Base-by-base conservation (phyloP, 2,113 vertebrate genomes). In the Siphamia tubifer region DNA sequence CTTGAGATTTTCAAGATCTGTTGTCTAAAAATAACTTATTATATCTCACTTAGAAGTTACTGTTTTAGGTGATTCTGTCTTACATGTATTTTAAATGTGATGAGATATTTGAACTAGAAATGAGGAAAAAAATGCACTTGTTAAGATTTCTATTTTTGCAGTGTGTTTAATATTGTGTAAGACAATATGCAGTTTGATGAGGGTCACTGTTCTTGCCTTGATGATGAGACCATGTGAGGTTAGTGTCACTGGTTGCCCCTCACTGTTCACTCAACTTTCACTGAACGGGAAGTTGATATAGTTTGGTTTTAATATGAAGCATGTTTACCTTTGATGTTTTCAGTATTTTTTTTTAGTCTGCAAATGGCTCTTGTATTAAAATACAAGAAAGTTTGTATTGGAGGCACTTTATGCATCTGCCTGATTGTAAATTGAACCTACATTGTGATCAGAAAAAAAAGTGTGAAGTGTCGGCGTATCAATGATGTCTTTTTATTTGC, bases 201-300 rank as follows among this genome's bases (percentile, higher is more conserved):
- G 10, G 48, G 31, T 20, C 39, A 27, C 36, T 52, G 20, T 55
- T 78, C 43, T 55, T 28, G 49, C 30, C 47, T 58, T 49, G 28
- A 13, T 30, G 6, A 43, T 15, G 11, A 32, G 8, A 24, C 31
- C 60, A 20, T 61, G 56, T 43, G 52, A 31, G 11, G 19, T 48
- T 53, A 19, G n/a, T 13, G 3, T 64, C 53, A 42, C 34, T 23
- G 52, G 58, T 51, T 63, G 43, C 30, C 19, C 39, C 4, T 36
- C 40, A 23, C 27, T 55, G 40, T 55, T 65, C 30, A 35, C 72
- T 76, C 39, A 42, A 56, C 27, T 67, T 54, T 72, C 69, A 44
- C 67, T 54, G 64, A 67, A 69, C 38, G n/a, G 42, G 15, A 40
- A 34, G 31, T 38, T 38, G 10, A 25, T 30, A 49, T 73, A 49